Percentiles rank a stretch among this genome's conserved stretches.
phyloP scores from a whole-genome alignment of 2,888 invertebrate species.

The Rosalia funebris region DNA sequence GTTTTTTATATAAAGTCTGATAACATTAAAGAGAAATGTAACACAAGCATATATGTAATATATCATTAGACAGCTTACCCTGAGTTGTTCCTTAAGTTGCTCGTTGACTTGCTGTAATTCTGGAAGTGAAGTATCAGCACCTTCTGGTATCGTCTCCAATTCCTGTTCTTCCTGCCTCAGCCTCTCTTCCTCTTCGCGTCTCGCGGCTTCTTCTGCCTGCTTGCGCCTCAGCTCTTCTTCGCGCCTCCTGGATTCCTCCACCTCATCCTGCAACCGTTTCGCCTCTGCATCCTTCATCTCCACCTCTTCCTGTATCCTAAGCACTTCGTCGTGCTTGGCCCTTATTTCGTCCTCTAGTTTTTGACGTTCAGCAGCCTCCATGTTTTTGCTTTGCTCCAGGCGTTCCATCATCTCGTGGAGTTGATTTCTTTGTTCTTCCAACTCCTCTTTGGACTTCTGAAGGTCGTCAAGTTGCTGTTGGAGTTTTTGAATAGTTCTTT shows the following conservation, averaged over 20 bases:
- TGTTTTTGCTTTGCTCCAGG: slow-evolving; percentile 88
- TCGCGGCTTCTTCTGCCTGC: slow-evolving; percentile 48
- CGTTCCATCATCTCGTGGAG: slow-evolving; percentile 89
- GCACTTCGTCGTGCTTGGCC: slow-evolving; percentile 74
- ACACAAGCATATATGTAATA: no score
- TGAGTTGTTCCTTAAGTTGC: slow-evolving; percentile 57
- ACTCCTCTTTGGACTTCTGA: slow-evolving; percentile 88
- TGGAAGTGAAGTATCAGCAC: slow-evolving; percentile 54
- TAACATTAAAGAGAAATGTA: no score
- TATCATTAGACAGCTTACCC: slow-evolving; percentile 48
- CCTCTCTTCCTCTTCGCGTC: slow-evolving; percentile 42
- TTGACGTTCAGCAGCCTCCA: slow-evolving; percentile 84
- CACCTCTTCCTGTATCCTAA: slow-evolving; percentile 54
- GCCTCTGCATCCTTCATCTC: slow-evolving; percentile 56
- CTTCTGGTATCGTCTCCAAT: slow-evolving; percentile 52
- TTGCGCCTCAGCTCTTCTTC: slow-evolving; percentile 52
- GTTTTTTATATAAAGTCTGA: no score
- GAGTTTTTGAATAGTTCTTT: slow-evolving; percentile 82
- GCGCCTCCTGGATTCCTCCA: slow-evolving; percentile 53
- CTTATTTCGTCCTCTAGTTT: slow-evolving; percentile 90
- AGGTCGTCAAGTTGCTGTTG: slow-evolving; percentile 90
- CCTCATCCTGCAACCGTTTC: slow-evolving; percentile 55
- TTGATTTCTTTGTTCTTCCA: slow-evolving; percentile 86
- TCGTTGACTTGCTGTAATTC: slow-evolving; percentile 57
- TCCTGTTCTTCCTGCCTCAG: slow-evolving; percentile 42